Base-by-base conservation (phyloP, 2,113 vertebrate genomes). In the Illadopsis cleaveri region DNA sequence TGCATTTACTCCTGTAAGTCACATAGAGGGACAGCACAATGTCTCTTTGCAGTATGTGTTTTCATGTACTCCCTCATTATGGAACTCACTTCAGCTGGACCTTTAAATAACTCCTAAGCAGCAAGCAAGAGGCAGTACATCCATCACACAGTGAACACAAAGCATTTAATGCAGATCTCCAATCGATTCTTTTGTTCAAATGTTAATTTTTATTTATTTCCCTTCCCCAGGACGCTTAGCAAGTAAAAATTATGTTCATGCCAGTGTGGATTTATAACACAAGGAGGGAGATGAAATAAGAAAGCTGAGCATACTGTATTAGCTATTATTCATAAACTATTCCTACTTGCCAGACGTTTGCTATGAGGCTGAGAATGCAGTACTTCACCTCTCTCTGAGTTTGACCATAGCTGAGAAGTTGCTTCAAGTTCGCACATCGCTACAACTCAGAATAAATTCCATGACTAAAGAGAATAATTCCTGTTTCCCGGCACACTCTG, bases 131-230 rank as follows among this genome's bases (percentile, higher is more conserved):
- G 60, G 38, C 40, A 83, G 42, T 95, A 47, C 88, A 97, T 95
- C 58, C 28, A 89, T 97, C 95, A 96, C 56, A 57, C 33, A 25
- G 33, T 58, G 70, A 96, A 94, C 89, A 75, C 10, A 51, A 83
- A 92, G 68, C 23, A 57, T 88, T 96, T 95, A 78, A 90, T 61
- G 85, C 58, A 96, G 93, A 93, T 91, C 40, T 90, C 71, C 64
- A 90, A 96, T 97, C 6, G 9, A 94, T 95, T 47, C 47, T 90
- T 96, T 87, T 40, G 58, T 28, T 83, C 47, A 92, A 96, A 93
- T 92, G 91, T 30, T 93, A 86, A 75, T 94, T 96, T 97, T 97
- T 96, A 96, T 97, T 97, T 96, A 96, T 97, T 97, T 96, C 64
- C 11, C 28, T 60, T 79, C 77, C 57, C 64, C 75, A 30, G 21